Percentiles rank a stretch among this genome's conserved stretches.
Conservation (phyloP, 2,888 invertebrate species). For the Acleris cristana region DNA sequence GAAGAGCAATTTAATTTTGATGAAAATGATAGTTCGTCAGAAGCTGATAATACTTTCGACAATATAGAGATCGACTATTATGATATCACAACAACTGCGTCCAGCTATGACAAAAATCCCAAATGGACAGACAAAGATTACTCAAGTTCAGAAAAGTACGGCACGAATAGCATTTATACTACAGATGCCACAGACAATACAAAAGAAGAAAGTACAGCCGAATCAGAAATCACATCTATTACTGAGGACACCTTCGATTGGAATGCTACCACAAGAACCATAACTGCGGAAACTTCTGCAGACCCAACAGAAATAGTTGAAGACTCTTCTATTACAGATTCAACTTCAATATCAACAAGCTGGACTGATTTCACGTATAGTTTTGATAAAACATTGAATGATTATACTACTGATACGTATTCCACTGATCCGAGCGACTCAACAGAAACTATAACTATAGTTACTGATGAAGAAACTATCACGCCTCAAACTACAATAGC, state of each 20-base stretch:
- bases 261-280: conserved; percentile 9
- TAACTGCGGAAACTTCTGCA: conserved; percentile 25
- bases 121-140: neutral
- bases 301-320: conserved; percentile 20
- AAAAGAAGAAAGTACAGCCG: neutral
- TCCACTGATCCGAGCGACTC: neutral
- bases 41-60: conserved; percentile 27
- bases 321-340: conserved; percentile 18
- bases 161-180: neutral
- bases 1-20: conserved; percentile 53
- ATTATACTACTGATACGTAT: neutral
- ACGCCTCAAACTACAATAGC: conserved; percentile 24
- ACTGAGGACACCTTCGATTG: conserved; percentile 25
- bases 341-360: neutral
- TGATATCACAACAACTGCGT: conserved; percentile 6
- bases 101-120: neutral
- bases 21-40: neutral
- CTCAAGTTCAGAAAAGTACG: neutral
- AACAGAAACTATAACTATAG: conserved; percentile 22
- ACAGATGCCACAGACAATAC: neutral
- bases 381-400: neutral
- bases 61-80: conserved; percentile 12
- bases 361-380: neutral
- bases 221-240: neutral
- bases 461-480: conserved; percentile 11